These are phyloP conservation scores for Caiman crocodilus DNA, from an alignment of 2,797 vertebrate species.

Conservation along the genomic window DNA sequence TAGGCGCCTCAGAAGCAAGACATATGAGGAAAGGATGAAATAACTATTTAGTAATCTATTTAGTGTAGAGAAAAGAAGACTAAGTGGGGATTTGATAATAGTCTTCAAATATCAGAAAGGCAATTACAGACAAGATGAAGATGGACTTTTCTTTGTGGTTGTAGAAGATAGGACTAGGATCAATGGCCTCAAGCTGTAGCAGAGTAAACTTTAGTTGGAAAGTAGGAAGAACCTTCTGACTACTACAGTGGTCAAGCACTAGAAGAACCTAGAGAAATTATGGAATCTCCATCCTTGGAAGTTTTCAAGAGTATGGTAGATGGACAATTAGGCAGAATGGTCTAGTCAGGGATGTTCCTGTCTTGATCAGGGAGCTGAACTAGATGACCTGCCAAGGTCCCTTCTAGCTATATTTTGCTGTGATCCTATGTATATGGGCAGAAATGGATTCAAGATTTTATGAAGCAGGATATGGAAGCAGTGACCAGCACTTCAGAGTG, in stretches of 20 bases:
- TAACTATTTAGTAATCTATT: not conserved
- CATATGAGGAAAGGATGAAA: not conserved
- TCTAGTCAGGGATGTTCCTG: not conserved
- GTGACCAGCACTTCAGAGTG: too few species aligned
- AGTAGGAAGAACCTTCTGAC: fast-evolving
- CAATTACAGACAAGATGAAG: not conserved
- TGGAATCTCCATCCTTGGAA: not conserved
- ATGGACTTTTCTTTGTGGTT: not conserved
- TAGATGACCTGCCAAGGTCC: not conserved
- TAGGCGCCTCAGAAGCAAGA: not conserved
- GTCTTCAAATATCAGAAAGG: not conserved
- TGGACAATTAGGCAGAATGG: not conserved
- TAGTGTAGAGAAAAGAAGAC: not conserved
- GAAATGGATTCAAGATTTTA: too few species aligned
- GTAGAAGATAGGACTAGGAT: not conserved
- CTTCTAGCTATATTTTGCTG: not conserved
- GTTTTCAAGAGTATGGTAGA: not conserved
- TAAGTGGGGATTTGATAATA: not conserved
- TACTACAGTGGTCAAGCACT: not conserved
- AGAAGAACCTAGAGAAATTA: not conserved
- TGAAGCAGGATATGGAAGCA: too few species aligned
- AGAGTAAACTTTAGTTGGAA: not conserved
- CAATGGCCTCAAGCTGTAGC: not conserved
- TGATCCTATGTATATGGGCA: not conserved
- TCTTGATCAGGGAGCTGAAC: not conserved